Conservation (phyloP, 2,113 vertebrate species). For the Catharus minimus region DNA sequence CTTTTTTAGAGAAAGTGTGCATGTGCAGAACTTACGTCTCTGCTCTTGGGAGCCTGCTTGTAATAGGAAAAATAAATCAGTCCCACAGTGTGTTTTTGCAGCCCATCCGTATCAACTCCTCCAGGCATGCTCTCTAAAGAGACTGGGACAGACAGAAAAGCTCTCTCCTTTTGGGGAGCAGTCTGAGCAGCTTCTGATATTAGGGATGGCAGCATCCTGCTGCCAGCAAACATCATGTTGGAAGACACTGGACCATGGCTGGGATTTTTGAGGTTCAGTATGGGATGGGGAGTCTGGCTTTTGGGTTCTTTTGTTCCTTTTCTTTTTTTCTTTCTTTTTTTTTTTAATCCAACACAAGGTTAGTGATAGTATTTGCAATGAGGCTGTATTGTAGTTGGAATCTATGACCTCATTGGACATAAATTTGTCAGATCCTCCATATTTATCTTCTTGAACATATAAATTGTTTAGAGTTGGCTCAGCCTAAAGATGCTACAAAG, state of each 20-base stretch:
- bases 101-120: neutral
- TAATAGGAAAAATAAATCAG: neutral
- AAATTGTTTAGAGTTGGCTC: neutral
- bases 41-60: neutral
- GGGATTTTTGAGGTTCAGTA: neutral
- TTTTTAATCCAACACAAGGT: no score
- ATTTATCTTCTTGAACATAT: neutral
- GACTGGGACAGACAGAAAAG: neutral
- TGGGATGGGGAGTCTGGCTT: accelerated
- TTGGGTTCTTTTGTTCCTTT: accelerated
- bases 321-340: no score
- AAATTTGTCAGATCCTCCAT: neutral
- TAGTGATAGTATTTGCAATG: neutral
- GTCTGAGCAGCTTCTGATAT: neutral
- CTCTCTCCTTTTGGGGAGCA: neutral
- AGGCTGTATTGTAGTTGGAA: neutral
- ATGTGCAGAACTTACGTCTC: neutral
- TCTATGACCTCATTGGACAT: neutral
- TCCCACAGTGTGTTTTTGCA: neutral
- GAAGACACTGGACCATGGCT: neutral
- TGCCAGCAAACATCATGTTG: neutral
- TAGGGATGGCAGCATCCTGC: neutral
- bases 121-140: neutral
- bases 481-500: neutral
- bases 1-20: neutral